These are phyloP conservation scores for Brachyistius frenatus DNA, from an alignment of 2,113 vertebrate species.

Conservation along the genomic window DNA sequence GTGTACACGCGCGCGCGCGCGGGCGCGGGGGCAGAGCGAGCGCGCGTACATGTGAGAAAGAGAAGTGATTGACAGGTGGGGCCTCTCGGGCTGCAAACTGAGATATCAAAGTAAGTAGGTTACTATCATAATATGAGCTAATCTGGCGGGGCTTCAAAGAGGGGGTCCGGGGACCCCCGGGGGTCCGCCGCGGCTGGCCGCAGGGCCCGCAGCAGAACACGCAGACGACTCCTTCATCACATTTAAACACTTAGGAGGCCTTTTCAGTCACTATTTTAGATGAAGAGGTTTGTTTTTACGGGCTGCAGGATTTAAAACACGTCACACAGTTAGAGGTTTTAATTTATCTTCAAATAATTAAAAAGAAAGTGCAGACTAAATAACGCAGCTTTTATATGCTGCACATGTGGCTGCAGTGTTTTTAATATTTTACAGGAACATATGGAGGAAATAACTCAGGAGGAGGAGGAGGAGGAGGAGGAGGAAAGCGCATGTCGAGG, in stretches of 20 bases:
- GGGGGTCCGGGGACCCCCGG: constrained; percentile 23
- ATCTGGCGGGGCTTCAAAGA: not conserved
- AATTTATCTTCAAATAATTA: too few species aligned
- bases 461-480: not conserved
- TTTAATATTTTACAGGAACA: not conserved
- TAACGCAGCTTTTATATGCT: not conserved
- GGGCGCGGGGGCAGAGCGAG: constrained; percentile 1
- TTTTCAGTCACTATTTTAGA: too few species aligned
- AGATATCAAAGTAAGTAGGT: constrained; percentile 28
- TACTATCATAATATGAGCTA: not conserved
- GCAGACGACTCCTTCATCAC: too few species aligned
- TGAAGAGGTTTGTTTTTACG: too few species aligned
- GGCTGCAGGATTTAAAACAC: too few species aligned
- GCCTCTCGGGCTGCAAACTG: not conserved
- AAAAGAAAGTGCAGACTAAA: too few species aligned
- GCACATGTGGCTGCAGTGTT: not conserved
- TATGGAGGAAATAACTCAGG: not conserved
- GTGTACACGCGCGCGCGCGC: not conserved
- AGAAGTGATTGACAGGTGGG: constrained; percentile 63
- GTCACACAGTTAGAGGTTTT: too few species aligned
- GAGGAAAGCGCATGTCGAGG: not conserved
- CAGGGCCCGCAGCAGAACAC: not conserved
- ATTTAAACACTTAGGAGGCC: too few species aligned
- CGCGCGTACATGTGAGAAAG: constrained; percentile 36
- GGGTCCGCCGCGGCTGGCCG: constrained; percentile 6